Evolutionary conservation across 2,888 invertebrate species (phyloP).

Genomic region (Linnaemya vulpina): DNA sequence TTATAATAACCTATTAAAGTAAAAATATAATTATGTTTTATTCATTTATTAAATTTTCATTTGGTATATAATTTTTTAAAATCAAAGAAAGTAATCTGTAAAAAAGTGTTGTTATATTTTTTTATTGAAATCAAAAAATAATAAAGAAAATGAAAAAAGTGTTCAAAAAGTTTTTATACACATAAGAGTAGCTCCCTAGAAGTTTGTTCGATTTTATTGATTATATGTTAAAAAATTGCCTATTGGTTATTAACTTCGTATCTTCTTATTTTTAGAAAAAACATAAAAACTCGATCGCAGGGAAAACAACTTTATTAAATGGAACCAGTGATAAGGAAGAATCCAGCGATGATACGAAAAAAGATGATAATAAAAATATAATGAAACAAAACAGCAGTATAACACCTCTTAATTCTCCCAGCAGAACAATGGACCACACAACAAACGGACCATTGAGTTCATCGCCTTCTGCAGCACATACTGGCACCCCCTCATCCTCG

Average conservation of each 20-base stretch:
- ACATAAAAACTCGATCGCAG: slow-evolving; percentile 27
- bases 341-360: slow-evolving; percentile 24
- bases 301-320: slow-evolving; percentile 36
- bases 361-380: slow-evolving; percentile 47
- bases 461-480: slow-evolving; percentile 10
- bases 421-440: slow-evolving; percentile 46
- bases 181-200: no score
- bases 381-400: slow-evolving; percentile 50
- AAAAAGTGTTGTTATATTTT: no score
- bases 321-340: slow-evolving; percentile 62
- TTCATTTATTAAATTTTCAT: no score
- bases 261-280: slow-evolving; percentile 41
- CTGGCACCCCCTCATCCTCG: slow-evolving; percentile 6
- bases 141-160: no score
- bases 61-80: no score
- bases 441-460: slow-evolving; percentile 9
- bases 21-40: no score
- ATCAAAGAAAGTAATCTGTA: no score
- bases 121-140: no score
- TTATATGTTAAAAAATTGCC: no score
- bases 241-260: not conserved
- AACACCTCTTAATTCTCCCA: slow-evolving; percentile 49
- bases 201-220: no score
- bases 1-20: no score
- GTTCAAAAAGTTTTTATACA: no score